Conservation (phyloP, 2,888 invertebrate genomes). For the Xestoiulus laeticollis region DNA sequence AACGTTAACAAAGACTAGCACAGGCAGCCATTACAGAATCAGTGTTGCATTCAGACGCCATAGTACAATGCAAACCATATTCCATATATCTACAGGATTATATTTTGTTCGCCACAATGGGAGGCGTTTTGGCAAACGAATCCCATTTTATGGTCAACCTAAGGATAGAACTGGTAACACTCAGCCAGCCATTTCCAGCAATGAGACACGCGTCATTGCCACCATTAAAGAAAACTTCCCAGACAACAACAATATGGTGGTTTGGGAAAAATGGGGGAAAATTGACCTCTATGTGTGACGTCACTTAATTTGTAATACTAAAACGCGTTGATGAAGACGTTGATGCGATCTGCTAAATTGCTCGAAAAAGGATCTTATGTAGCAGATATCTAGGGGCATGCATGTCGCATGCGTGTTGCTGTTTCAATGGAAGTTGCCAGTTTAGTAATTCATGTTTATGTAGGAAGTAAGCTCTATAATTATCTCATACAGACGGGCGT, state of each 20-base stretch:
- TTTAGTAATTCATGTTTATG: slow-evolving; percentile 12
- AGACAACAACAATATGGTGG: not conserved
- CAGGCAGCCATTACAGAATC: not conserved
- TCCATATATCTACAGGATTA: not conserved
- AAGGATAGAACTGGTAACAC: not conserved
- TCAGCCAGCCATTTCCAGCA: slow-evolving; percentile 5
- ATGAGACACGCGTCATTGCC: slow-evolving; percentile 34
- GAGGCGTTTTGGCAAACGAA: slow-evolving; percentile 33
- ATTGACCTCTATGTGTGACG: not conserved
- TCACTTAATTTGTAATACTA: not conserved
- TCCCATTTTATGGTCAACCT: not conserved
- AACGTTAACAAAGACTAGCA: not conserved
- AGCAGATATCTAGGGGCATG: not conserved
- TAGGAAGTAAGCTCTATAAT: slow-evolving; percentile 27
- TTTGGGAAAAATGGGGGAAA: not conserved
- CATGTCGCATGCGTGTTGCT: not conserved
- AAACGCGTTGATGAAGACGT: not conserved
- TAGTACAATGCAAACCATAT: not conserved
- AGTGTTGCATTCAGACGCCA: slow-evolving; percentile 19
- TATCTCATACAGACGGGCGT: slow-evolving; percentile 28
- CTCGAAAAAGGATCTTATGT: not conserved
- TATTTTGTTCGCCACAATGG: slow-evolving; percentile 16
- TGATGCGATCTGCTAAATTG: not conserved
- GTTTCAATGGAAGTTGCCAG: not conserved
- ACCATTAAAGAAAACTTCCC: not conserved